Base-by-base conservation (phyloP, 2,888 invertebrate genomes). In the Hirtodrosophila duncani region DNA sequence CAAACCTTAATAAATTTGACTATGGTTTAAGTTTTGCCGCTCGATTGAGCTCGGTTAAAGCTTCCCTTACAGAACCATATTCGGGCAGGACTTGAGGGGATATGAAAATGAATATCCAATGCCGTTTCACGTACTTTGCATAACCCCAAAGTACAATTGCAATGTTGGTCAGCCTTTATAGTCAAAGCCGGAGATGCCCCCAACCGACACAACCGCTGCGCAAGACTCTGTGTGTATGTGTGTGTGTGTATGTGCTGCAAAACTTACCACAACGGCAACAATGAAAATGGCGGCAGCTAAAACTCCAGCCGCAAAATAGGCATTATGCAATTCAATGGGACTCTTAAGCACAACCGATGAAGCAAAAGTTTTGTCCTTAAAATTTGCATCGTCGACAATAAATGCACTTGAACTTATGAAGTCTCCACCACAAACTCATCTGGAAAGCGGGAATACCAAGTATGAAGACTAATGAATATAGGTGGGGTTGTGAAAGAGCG, bases 291-390 rank as follows among this genome's bases (percentile, higher is more conserved):
- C 93, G 30, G 92, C 91, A 24, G 92, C 91, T 57, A 94, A 89
- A 5, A 93, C 93, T 39, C 93, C 93, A 16, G 92, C 92, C 6
- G 93, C 93, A 74, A 94, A 92, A 87, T 93, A 93, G 71, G 93
- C 91, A 86, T 92, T 93, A 88, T 93, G 93, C 44, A 91, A 87
- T 58, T 91, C 91, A 83, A 90, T 87, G 37, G 88, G 88, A 77
- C 89, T 88, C 78, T 87, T 86, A 61, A 86, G 83, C 57, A 84
- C 84, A 63, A 84, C 85, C 63, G 84, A 82, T 69, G 84, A 83
- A 72, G 84, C 85, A 61, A 87, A 87, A 62, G 86, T 85, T 87
- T 83, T 88, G 68, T 87, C 87, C 78, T 84, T 86, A 81, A 86
- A 87, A 82, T 85, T 85, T 72, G 86, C 82, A 81, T 86, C 86